A percentile compares a stretch with the other conserved stretches of the same genome.
phyloP scores from a whole-genome alignment of 2,113 vertebrate genomes.

The Synodontis membranacea region DNA sequence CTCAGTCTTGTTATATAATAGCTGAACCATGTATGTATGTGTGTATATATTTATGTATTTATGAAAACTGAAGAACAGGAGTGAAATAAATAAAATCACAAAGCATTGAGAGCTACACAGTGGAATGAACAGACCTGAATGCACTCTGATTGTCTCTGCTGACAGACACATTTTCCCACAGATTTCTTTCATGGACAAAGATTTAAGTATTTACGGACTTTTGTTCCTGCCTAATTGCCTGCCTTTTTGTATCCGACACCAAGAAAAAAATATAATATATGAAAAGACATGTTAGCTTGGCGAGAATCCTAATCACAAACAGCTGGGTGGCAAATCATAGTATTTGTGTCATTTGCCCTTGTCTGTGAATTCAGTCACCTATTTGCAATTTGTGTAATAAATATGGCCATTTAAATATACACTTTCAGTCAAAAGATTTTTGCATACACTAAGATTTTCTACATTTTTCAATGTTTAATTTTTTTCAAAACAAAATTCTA shows the following conservation, averaged over 20 bases:
- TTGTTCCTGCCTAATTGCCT: not conserved
- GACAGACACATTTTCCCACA: not conserved
- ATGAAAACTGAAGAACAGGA: not conserved
- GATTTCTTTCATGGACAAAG: not conserved
- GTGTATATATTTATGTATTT: not conserved
- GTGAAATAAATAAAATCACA: not conserved
- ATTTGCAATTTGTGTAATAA: not conserved
- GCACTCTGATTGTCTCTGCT: not conserved
- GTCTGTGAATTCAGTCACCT: not conserved
- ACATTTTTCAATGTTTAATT: no score
- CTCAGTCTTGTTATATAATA: no score
- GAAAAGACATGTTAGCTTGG: not conserved
- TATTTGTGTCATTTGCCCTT: not conserved
- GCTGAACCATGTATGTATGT: no score
- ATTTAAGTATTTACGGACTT: not conserved
- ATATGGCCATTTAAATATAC: not conserved
- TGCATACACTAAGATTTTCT: no score
- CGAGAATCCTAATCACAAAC: not conserved
- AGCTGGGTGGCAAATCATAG: not conserved
- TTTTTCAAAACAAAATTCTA: no score
- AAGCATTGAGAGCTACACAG: not conserved
- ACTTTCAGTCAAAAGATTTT: no score
- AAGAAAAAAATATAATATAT: not conserved
- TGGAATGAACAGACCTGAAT: not conserved
- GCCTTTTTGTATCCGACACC: not conserved